Base-by-base conservation (phyloP, 2,797 vertebrate species). In the Oryzias dopingdopingensis region DNA sequence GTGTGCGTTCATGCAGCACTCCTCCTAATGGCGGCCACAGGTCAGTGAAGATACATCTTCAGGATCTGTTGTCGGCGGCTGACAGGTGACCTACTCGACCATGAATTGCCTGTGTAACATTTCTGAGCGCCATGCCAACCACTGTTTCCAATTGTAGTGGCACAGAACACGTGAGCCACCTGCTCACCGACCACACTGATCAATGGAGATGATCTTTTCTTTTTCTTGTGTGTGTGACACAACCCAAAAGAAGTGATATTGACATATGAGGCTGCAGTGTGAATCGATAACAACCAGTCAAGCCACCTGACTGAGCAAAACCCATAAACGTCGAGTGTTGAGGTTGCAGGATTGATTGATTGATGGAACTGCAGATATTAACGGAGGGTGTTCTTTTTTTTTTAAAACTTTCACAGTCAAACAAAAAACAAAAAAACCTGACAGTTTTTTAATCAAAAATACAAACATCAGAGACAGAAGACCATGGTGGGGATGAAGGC, bases 311-410 rank as follows among this genome's bases (percentile, higher is more conserved):
- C 90, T 92, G 89, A 94, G 88, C 92, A 93, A 93, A 92, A 88
- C 89, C 92, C 91, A 93, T 94, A 94, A 96, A 94, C 93, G 90
- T 91, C 85, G 76, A 66, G 90, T 86, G 88, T 85, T 90, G 92
- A 90, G 85, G 92, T 86, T 90, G 91, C 85, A 86, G 93, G 93
- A 93, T 94, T 88, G 93, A 96, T 95, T 94, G 93, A 96, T 95
- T 89, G 87, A 84, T 82, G 69, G 81, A 91, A 94, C 83, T 83
- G 87, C 86, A 89, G 89, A 89, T 92, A 93, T 92, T 85, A 90
- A 91, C 77, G 68, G 81, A 82, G 64, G 55, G 69, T 85, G 89
- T 89, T 88, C 6, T 8, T 43, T 44, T 37, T 1, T 3, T 14
- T 55, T 12, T 3, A 1, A 18, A 16, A 5, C 37, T 62, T 57